Base-by-base conservation (phyloP, 2,113 vertebrate genomes). In the Alaudala cheleensis region DNA sequence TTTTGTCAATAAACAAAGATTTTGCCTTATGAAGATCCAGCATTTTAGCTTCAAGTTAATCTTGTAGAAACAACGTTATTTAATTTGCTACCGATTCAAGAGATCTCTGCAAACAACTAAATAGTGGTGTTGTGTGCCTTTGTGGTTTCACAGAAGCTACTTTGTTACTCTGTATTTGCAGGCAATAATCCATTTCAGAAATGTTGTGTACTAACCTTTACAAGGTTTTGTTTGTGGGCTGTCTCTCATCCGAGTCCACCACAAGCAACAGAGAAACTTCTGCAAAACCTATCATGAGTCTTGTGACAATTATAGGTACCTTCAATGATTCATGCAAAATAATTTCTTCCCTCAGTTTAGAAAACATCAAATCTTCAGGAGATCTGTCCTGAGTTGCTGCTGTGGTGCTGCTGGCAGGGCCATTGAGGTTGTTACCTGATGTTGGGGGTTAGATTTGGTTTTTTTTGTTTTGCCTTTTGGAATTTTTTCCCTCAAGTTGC, bases 1-100 rank as follows among this genome's bases (percentile, higher is more conserved):
- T 96, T 94, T 97, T 92, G 92, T 94, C 86, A 96, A 97, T 92
- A 92, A 94, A 57, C 96, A 88, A 90, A 90, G 91, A 78, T 91
- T 95, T 93, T 94, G 51, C 83, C 86, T 81, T 88, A 92, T 88
- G 88, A 95, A 92, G 92, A 96, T 88, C 80, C 80, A 96, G 80
- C 77, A 28, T 93, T 92, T 95, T 93, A 90, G 72, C 92, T 92
- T 29, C 0, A 3, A 67, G 83, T 93, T 91, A 90, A 92, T 96
- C 94, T 86, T 78, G 88, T 88, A 92, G 91, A 90, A 92, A 83
- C 76, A 62, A 58, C 1, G 1, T 97, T 96, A 96, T 96, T 96
- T 96, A 93, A 96, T 97, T 95, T 96, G 82, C 72, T 92, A 64
- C 69, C 47, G 54, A 78, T 92, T 92, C 51, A 49, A 56, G 83